A percentile compares a stretch with the other conserved stretches of the same genome.
phyloP scores from a whole-genome alignment of 1,140 invertebrate species.

The Drosophila subobscura region DNA sequence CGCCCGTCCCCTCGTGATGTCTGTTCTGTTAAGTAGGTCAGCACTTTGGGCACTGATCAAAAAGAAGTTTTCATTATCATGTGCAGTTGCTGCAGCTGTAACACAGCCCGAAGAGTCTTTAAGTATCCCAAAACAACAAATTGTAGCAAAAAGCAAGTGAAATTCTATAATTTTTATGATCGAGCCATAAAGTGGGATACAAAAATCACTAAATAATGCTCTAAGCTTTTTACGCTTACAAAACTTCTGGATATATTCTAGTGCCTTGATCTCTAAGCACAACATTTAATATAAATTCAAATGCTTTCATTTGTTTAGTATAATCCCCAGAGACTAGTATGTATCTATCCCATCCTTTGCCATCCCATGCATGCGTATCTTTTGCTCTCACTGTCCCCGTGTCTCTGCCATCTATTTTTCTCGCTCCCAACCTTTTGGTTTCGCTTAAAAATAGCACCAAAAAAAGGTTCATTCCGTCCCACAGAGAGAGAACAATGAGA shows the following conservation, averaged over 20 bases:
- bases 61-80: constrained; percentile 57
- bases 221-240: too few species aligned
- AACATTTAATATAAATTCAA: too few species aligned
- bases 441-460: constrained; percentile 50
- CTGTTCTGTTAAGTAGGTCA: constrained; percentile 45
- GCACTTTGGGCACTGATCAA: constrained; percentile 37
- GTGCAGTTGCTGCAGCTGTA: constrained; percentile 25
- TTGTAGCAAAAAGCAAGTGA: constrained; percentile 35
- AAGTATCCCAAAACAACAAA: constrained; percentile 26
- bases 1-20: not conserved
- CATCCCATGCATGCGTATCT: not conserved
- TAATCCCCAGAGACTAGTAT: too few species aligned
- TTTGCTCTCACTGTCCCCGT: not conserved
- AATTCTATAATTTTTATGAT: constrained; percentile 33
- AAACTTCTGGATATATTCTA: too few species aligned
- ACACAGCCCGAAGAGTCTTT: constrained; percentile 13
- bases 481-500: constrained; percentile 37
- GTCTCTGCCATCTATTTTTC: constrained; percentile 16
- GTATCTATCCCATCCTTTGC: too few species aligned
- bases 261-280: too few species aligned
- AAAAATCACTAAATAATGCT: constrained; percentile 1
- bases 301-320: too few species aligned
- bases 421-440: not conserved
- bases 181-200: constrained; percentile 43
- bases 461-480: constrained; percentile 46